These are phyloP conservation scores for Eptesicus fuscus DNA, from an alignment of 2,113 vertebrate species.

Conservation along the genomic window DNA sequence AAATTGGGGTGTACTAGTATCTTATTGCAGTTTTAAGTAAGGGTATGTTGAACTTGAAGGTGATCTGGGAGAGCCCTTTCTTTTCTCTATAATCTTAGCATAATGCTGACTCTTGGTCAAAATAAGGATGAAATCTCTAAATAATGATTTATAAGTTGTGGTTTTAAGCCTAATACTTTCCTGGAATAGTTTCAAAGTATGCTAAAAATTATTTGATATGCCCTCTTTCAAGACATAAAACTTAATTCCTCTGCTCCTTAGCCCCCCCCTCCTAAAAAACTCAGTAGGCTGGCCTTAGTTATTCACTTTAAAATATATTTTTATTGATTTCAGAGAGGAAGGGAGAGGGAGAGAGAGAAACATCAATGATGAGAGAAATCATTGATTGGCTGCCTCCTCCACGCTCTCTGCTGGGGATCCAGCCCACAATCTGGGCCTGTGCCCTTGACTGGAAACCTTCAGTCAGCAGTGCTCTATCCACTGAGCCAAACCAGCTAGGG, in stretches of 20 bases:
- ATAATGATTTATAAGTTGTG: background rate
- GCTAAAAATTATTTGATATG: background rate
- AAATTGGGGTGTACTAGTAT: background rate
- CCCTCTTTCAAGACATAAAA: background rate
- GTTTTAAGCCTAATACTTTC: background rate
- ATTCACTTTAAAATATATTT: background rate
- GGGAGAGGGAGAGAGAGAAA: too few relatives aligned
- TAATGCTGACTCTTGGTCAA: background rate
- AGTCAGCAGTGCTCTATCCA: too few relatives aligned
- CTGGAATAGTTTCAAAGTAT: background rate
- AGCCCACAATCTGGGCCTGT: too few relatives aligned
- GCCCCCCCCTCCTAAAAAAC: background rate
- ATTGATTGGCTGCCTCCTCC: too few relatives aligned
- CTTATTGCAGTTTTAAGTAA: background rate
- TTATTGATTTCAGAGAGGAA: too few relatives aligned
- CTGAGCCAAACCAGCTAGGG: too few relatives aligned
- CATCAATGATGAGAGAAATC: too few relatives aligned
- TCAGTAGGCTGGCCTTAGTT: background rate
- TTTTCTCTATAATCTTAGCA: background rate
- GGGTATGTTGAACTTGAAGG: background rate
- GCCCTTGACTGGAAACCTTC: too few relatives aligned
- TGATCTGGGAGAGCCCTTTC: background rate
- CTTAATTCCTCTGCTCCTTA: background rate
- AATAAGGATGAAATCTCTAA: conserved; percentile 7
- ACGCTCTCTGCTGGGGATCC: too few relatives aligned